Conservation (phyloP, 1,140 invertebrate species). For the Pseudoatta argentina region DNA sequence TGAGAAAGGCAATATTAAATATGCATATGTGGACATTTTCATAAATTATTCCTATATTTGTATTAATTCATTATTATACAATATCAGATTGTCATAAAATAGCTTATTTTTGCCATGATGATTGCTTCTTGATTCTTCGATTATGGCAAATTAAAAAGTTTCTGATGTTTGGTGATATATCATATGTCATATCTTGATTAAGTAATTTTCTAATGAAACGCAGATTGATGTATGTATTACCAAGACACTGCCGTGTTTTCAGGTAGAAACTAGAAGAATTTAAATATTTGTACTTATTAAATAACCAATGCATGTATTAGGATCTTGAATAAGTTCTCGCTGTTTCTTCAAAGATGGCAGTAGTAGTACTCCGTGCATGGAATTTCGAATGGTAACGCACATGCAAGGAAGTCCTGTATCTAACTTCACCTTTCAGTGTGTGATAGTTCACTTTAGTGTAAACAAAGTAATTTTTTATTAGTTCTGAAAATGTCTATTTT, state of each 20-base stretch:
- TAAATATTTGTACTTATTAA: background rate
- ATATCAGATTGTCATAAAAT: background rate
- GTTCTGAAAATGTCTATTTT: no score
- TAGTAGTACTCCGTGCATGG: no score
- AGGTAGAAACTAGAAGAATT: background rate
- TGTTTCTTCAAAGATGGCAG: no score
- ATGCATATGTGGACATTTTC: background rate
- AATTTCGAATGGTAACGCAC: no score
- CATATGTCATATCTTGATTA: constrained; percentile 1
- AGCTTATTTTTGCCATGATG: background rate
- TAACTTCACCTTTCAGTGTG: no score
- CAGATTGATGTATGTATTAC: constrained; percentile 2
- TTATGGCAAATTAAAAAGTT: background rate
- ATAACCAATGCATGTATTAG: background rate
- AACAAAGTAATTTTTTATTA: no score
- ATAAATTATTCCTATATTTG: background rate
- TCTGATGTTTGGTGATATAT: constrained; percentile 18
- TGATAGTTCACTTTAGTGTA: no score
- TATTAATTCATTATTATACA: background rate
- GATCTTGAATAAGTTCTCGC: no score
- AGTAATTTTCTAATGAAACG: constrained; percentile 1
- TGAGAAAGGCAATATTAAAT: background rate
- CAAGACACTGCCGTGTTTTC: no score
- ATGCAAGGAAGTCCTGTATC: no score
- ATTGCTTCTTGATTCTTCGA: constrained; percentile 26